These are phyloP conservation scores for Pseudobourletiella spinata DNA, from an alignment of 1,140 invertebrate species.

Conservation along the genomic window DNA sequence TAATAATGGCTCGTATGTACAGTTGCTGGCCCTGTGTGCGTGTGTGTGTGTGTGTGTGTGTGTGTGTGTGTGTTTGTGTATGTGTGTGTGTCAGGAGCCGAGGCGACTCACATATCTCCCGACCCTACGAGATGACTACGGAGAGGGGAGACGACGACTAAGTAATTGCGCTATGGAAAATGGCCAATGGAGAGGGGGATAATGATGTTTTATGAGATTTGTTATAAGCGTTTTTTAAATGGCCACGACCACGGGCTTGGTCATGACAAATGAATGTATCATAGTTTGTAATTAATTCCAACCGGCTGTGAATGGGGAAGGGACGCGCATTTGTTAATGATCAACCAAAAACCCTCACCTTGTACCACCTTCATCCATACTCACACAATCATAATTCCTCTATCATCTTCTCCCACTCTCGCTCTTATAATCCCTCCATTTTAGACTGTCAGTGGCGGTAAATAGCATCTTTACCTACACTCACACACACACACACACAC, in stretches of 20 bases:
- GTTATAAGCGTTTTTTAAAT: slow-evolving; percentile 28
- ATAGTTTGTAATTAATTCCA: slow-evolving; percentile 37
- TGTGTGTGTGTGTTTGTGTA: too few relatives aligned
- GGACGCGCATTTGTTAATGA: neutral
- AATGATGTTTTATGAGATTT: slow-evolving; percentile 30
- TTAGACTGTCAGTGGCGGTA: neutral
- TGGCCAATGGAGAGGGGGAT: slow-evolving; percentile 4
- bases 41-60: too few relatives aligned
- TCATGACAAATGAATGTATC: slow-evolving; percentile 36
- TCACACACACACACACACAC: too few relatives aligned
- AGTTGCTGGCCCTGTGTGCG: too few relatives aligned
- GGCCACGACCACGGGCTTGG: slow-evolving; percentile 22
- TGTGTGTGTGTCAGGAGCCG: too few relatives aligned
- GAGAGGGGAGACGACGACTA: too few relatives aligned
- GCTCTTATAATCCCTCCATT: neutral
- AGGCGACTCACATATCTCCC: too few relatives aligned
- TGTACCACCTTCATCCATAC: neutral
- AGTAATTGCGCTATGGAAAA: slow-evolving; percentile 15
- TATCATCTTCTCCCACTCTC: neutral
- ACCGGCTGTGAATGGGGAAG: slow-evolving; percentile 30
- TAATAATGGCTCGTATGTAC: too few relatives aligned
- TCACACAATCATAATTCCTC: neutral
- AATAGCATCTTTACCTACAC: too few relatives aligned
- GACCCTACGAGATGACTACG: too few relatives aligned
- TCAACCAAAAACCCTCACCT: too few relatives aligned